phyloP scores from a whole-genome alignment of 2,888 invertebrate genomes.

The Leucophenga maculata region DNA sequence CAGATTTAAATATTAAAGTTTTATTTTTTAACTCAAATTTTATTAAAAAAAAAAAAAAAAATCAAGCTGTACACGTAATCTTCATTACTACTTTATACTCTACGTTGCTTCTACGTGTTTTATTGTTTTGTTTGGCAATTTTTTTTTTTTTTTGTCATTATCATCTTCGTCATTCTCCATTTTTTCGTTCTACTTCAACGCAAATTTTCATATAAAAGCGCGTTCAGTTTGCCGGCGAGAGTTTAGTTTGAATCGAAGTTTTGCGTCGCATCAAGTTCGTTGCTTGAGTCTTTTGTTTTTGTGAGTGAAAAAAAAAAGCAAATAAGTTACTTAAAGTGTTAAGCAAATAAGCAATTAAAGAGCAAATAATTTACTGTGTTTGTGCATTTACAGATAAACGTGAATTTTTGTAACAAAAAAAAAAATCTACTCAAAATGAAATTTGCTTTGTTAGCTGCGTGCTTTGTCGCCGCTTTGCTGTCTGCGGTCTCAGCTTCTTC shows the following conservation, averaged over 20 bases:
- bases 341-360: no score
- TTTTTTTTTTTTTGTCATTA: no score
- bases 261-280: constrained; percentile 49
- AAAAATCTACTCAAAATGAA: constrained; percentile 53
- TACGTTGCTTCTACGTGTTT: constrained; percentile 17
- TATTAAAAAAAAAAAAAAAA: no score
- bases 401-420: constrained; percentile 1
- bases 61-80: no score
- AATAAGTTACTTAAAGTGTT: neutral
- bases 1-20: no score
- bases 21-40: no score
- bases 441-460: constrained; percentile 48
- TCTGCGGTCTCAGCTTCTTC: constrained; percentile 55
- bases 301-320: neutral
- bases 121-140: constrained; percentile 24
- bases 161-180: constrained; percentile 27
- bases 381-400: constrained; percentile 33
- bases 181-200: constrained; percentile 51
- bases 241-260: constrained; percentile 56
- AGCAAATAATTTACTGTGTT: constrained; percentile 19
- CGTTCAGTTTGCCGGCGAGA: constrained; percentile 34
- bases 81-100: constrained; percentile 23
- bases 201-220: constrained; percentile 63
- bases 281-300: constrained; percentile 58
- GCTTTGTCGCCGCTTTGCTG: constrained; percentile 45